These are phyloP conservation scores for Habroteleia sp. DNA, from an alignment of 2,888 invertebrate species.

Conservation along the genomic window DNA sequence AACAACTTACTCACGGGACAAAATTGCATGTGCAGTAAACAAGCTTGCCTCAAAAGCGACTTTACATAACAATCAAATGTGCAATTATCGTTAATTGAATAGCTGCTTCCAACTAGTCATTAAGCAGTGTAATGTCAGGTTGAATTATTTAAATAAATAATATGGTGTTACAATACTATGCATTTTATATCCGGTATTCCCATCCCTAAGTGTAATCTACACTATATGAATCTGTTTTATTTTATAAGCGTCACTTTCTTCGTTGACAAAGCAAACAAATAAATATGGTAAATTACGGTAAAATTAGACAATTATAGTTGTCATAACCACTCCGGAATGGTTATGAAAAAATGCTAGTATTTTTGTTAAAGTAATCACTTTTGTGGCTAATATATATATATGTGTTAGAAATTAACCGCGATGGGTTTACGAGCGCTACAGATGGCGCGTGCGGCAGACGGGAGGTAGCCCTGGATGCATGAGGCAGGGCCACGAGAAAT, in stretches of 20 bases:
- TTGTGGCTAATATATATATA: too few relatives aligned
- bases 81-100: slow-evolving; percentile 28
- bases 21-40: slow-evolving; percentile 1
- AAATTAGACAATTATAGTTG: not conserved
- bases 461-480: too few relatives aligned
- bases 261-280: slow-evolving; percentile 13
- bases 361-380: too few relatives aligned
- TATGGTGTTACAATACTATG: slow-evolving; percentile 15
- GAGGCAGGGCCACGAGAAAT: too few relatives aligned
- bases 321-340: too few relatives aligned
- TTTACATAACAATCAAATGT: slow-evolving; percentile 12
- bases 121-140: slow-evolving; percentile 1
- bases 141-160: slow-evolving; percentile 31
- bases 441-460: too few relatives aligned
- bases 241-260: slow-evolving; percentile 17
- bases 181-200: slow-evolving; percentile 11
- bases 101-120: not conserved
- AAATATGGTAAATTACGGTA: slow-evolving; percentile 10
- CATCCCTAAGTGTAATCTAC: slow-evolving; percentile 5
- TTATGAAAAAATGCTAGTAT: too few relatives aligned
- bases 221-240: slow-evolving; percentile 8
- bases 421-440: too few relatives aligned
- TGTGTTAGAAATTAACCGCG: too few relatives aligned
- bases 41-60: not conserved
- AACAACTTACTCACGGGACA: slow-evolving; percentile 33